These are phyloP conservation scores for Drosophila vallismaia DNA, from an alignment of 2,888 invertebrate species.

Conservation along the genomic window DNA sequence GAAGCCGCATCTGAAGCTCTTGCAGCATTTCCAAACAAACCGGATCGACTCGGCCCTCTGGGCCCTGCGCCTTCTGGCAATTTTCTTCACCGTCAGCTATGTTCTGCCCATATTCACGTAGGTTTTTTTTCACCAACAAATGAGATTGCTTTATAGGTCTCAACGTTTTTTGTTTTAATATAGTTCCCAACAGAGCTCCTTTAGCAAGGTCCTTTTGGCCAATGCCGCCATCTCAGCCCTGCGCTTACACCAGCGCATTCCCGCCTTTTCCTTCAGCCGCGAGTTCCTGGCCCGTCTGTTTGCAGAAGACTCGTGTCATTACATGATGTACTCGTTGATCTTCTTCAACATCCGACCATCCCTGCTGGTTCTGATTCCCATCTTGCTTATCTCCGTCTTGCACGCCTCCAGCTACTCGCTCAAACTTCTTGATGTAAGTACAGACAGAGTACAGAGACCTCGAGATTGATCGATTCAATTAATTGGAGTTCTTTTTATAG, in stretches of 20 bases:
- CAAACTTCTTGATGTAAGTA: slow-evolving; percentile 92
- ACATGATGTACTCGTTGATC: slow-evolving; percentile 96
- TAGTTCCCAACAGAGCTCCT: slow-evolving; percentile 91
- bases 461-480: no score
- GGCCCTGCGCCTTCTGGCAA: slow-evolving; percentile 92
- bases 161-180: slow-evolving; percentile 69
- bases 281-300: slow-evolving; percentile 92
- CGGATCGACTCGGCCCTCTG: slow-evolving; percentile 95
- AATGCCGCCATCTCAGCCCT: slow-evolving; percentile 98
- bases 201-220: slow-evolving; percentile 95
- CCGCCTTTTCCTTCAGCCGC: slow-evolving; percentile 91
- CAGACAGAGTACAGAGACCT: no score
- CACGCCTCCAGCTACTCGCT: slow-evolving; percentile 97
- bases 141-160: background rate
- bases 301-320: slow-evolving; percentile 97
- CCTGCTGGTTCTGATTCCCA: slow-evolving; percentile 94
- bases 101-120: slow-evolving; percentile 95
- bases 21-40: slow-evolving; percentile 90
- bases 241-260: slow-evolving; percentile 96
- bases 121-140: slow-evolving; percentile 80
- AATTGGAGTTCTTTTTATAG: slow-evolving; percentile 85
- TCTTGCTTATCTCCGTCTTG: slow-evolving; percentile 95
- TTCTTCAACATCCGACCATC: slow-evolving; percentile 96
- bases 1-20: slow-evolving; percentile 84
- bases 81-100: slow-evolving; percentile 93